Evolutionary conservation across 2,888 invertebrate genomes (phyloP).

Genomic region (Lasioglossum figueresi): DNA sequence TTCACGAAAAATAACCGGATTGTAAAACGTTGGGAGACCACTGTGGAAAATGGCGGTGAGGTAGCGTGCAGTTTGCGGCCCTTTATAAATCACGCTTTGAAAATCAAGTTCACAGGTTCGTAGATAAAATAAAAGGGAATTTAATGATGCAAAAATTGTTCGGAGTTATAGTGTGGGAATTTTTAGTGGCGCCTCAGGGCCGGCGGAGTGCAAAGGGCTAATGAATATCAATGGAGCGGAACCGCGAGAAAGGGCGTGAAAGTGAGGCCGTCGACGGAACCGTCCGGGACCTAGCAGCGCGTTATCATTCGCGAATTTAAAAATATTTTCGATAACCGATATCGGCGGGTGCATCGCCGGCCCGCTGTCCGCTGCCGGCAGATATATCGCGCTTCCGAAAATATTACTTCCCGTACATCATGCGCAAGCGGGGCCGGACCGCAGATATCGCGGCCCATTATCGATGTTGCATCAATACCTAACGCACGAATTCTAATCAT

Average conservation of each 20-base stretch:
- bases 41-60: background rate
- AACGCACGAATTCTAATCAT: constrained; percentile 67
- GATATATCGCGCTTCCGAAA: constrained; percentile 75
- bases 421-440: constrained; percentile 52
- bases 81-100: background rate
- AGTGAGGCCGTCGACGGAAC: constrained; percentile 40
- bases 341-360: constrained; percentile 72
- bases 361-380: constrained; percentile 70
- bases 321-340: constrained; percentile 74
- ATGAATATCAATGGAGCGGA: constrained; percentile 26
- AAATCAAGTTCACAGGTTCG: background rate
- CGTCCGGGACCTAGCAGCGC: constrained; percentile 16
- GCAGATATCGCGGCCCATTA: constrained; percentile 69
- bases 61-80: background rate
- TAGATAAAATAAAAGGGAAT: background rate
- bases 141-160: background rate
- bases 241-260: constrained; percentile 22
- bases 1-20: background rate
- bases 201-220: constrained; percentile 8
- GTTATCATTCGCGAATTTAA: constrained; percentile 56
- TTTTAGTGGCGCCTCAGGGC: background rate
- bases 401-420: constrained; percentile 77
- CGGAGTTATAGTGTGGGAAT: background rate
- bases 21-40: background rate
- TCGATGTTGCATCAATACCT: constrained; percentile 65